Evolutionary conservation across 1,140 invertebrate genomes (phyloP).

Genomic region (Drusus annulatus): DNA sequence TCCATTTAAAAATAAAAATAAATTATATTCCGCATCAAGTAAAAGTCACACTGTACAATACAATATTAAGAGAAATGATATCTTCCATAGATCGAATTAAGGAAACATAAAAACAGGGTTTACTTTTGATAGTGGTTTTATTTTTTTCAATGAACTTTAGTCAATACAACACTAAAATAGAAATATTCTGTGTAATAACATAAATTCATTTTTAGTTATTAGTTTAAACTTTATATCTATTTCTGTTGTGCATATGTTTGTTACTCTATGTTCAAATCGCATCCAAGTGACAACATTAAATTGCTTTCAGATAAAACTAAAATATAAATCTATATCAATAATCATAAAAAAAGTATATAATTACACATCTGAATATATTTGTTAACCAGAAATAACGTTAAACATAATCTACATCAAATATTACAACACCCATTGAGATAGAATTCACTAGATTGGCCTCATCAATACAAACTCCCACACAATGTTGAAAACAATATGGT

Average conservation of each 20-base stretch:
- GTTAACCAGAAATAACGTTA: neutral
- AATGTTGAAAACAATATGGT: too few species aligned
- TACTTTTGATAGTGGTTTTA: constrained; percentile 55
- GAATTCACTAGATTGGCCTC: too few species aligned
- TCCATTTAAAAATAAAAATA: too few species aligned
- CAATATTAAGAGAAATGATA: too few species aligned
- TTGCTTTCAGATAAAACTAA: constrained; percentile 33
- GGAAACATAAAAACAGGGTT: neutral
- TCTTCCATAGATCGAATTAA: neutral
- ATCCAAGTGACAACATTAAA: constrained; percentile 25
- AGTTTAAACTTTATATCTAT: constrained; percentile 44
- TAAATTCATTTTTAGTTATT: constrained; percentile 42
- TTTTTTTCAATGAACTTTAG: constrained; percentile 54
- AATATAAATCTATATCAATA: constrained; percentile 34
- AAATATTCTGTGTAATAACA: constrained; percentile 54
- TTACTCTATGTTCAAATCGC: constrained; percentile 32
- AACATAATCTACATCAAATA: constrained; percentile 10
- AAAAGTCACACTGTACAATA: too few species aligned
- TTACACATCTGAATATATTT: constrained; percentile 37
- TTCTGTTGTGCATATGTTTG: constrained; percentile 41
- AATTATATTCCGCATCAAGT: too few species aligned
- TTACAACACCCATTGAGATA: too few species aligned
- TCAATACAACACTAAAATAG: constrained; percentile 59
- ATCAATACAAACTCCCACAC: too few species aligned
- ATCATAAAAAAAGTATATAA: constrained; percentile 34